phyloP scores from a whole-genome alignment of 2,797 vertebrate species.

The Fratercula arctica region DNA sequence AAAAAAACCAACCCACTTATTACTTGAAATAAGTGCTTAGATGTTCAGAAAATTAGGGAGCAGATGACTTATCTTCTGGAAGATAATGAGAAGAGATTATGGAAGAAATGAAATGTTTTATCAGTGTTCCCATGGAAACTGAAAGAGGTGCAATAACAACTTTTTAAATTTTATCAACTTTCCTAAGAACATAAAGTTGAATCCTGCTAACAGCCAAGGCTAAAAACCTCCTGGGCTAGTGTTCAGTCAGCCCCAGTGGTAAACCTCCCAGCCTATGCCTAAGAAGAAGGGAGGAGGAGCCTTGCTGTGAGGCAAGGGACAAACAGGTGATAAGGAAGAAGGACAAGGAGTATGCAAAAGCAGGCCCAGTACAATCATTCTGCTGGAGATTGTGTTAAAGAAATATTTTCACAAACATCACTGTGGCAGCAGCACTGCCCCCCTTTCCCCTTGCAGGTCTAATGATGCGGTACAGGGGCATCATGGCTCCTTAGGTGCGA shows the following conservation, averaged over 20 bases:
- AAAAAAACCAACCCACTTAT: too few species aligned
- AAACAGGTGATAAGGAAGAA: neutral
- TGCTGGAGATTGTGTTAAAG: neutral
- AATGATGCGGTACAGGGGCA: neutral
- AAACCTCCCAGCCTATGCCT: neutral
- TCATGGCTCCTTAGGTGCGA: neutral
- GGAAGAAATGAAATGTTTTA: neutral
- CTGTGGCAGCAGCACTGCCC: neutral
- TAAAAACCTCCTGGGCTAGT: neutral
- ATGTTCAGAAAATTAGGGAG: slow-evolving; percentile 2
- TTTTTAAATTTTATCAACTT: neutral
- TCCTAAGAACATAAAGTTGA: neutral
- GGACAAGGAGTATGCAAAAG: neutral
- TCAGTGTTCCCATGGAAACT: slow-evolving; percentile 31
- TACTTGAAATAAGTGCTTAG: neutral
- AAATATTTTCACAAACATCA: neutral
- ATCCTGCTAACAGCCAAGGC: neutral
- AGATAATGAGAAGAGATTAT: slow-evolving; percentile 29
- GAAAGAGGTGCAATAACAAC: slow-evolving; percentile 14
- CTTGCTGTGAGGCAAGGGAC: neutral
- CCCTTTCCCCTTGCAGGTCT: neutral
- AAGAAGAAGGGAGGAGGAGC: neutral
- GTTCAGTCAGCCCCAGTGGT: neutral
- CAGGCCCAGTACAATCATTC: neutral
- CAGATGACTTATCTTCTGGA: slow-evolving; percentile 2